Percentiles rank a stretch among this genome's conserved stretches.
Conservation (phyloP, 2,797 vertebrate species). For the Chelon labrosus region DNA sequence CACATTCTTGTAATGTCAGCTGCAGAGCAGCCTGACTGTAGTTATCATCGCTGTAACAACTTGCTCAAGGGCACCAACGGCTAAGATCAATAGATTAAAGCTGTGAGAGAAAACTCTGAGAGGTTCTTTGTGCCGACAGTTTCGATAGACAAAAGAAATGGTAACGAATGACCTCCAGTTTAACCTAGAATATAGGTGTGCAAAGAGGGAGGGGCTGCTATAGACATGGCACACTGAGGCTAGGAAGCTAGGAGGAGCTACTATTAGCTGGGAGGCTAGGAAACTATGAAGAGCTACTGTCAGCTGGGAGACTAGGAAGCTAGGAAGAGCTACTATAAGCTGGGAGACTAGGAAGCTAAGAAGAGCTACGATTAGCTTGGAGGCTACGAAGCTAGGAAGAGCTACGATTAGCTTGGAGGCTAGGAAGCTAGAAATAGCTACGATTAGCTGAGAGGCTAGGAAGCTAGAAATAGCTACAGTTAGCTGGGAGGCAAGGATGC, state of each 20-base stretch:
- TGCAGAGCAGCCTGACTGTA: constrained; percentile 1
- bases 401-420: too few species aligned
- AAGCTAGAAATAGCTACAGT: too few species aligned
- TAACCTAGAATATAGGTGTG: background rate
- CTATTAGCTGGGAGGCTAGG: too few species aligned
- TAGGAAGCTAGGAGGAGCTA: too few species aligned
- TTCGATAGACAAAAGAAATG: background rate
- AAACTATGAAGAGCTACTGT: too few species aligned
- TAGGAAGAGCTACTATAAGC: too few species aligned
- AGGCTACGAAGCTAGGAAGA: too few species aligned
- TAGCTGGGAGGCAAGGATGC: too few species aligned
- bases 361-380: background rate
- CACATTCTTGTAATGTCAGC: constrained; percentile 42
- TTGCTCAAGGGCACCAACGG: constrained; percentile 9
- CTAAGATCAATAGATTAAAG: constrained; percentile 14
- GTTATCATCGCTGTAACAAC: constrained; percentile 14
- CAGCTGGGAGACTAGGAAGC: too few species aligned
- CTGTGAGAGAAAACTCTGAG: background rate
- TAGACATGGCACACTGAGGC: background rate
- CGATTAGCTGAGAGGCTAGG: too few species aligned
- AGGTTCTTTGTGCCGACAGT: background rate
- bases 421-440: too few species aligned
- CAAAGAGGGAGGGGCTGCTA: background rate
- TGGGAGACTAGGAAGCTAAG: too few species aligned
- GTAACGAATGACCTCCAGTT: background rate